These are phyloP conservation scores for Corynorhinus townsendii DNA, from an alignment of 2,113 vertebrate species.

Conservation along the genomic window DNA sequence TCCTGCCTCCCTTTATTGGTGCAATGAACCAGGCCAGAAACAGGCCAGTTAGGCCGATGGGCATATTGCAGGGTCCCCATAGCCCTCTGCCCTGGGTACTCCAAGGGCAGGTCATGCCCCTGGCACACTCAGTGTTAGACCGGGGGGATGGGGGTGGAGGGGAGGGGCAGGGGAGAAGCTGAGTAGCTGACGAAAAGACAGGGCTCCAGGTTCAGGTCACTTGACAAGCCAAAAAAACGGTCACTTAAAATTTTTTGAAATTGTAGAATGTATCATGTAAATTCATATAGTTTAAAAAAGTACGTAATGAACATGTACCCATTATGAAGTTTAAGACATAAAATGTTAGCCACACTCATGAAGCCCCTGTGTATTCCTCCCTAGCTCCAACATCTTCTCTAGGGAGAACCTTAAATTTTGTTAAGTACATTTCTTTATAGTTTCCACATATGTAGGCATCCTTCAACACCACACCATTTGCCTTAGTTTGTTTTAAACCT, in stretches of 20 bases:
- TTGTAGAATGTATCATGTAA: not conserved
- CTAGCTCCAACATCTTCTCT: not conserved
- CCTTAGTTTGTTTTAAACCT: constrained; percentile 19
- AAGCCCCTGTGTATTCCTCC: not conserved
- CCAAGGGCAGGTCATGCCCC: not conserved
- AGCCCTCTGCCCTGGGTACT: not conserved
- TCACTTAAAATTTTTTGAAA: not conserved
- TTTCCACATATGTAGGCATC: not conserved
- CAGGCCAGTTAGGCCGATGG: not conserved
- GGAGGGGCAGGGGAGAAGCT: not conserved
- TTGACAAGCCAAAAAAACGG: not conserved
- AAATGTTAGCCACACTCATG: not conserved
- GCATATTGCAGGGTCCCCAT: not conserved
- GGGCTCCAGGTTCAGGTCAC: not conserved
- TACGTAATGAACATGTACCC: not conserved
- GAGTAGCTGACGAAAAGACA: not conserved
- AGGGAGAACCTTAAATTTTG: not conserved
- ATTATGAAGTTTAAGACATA: not conserved
- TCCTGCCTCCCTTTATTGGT: not conserved
- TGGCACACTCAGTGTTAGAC: not conserved
- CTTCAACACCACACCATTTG: not conserved
- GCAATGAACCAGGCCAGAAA: not conserved
- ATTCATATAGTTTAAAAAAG: not conserved
- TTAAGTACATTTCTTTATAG: not conserved
- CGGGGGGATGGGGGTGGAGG: not conserved